Percentiles rank a stretch among this genome's conserved stretches.
Evolutionary conservation across 1,140 invertebrate species (phyloP).

Genomic region (Drosophila yakuba): DNA sequence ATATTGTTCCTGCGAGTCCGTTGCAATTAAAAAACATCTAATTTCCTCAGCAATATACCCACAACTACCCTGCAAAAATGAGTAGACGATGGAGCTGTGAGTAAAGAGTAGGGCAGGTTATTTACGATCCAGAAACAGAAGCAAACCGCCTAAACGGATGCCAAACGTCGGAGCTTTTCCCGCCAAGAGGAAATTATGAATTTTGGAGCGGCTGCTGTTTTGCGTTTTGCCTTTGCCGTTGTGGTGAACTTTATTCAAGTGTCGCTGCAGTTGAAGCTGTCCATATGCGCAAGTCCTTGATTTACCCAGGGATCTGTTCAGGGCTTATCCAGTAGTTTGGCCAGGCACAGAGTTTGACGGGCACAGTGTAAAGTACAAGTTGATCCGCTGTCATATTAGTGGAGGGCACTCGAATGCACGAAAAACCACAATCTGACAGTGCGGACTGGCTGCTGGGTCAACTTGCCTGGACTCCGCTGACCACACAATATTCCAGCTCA

Average conservation of each 20-base stretch:
- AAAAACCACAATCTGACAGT: slow-evolving; percentile 57
- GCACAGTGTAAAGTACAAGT: slow-evolving; percentile 65
- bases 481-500: slow-evolving; percentile 36
- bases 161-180: slow-evolving; percentile 20
- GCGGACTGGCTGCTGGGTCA: slow-evolving; percentile 8
- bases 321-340: slow-evolving; percentile 34
- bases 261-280: slow-evolving; percentile 3
- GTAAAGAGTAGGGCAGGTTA: slow-evolving; percentile 21
- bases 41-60: no score
- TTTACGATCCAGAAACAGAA: slow-evolving; percentile 58
- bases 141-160: slow-evolving; percentile 61
- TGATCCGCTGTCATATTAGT: slow-evolving; percentile 79
- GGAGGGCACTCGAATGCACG: slow-evolving; percentile 58
- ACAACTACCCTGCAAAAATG: neutral
- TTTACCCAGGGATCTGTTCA: slow-evolving; percentile 7
- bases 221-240: neutral
- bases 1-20: no score
- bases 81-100: slow-evolving; percentile 10
- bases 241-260: neutral
- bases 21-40: no score
- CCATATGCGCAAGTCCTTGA: neutral
- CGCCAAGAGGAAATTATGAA: slow-evolving; percentile 71
- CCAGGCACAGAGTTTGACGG: slow-evolving; percentile 39
- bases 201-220: slow-evolving; percentile 43
- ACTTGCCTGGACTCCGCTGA: slow-evolving; percentile 8